Conservation (phyloP, 2,113 vertebrate species). For the Thinocorus orbignyianus region DNA sequence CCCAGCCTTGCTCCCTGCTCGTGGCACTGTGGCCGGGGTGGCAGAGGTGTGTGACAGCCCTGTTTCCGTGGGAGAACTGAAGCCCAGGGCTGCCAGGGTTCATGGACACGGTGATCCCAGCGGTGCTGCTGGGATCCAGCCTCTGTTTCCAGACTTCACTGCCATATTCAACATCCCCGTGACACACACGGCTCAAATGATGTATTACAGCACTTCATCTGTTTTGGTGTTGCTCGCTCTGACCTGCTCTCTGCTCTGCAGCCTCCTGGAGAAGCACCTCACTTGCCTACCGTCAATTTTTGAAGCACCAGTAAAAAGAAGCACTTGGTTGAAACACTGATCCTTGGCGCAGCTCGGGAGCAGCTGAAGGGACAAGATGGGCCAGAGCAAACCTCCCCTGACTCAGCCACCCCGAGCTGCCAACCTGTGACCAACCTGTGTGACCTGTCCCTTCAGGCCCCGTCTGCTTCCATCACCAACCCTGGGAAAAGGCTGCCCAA, state of each 20-base stretch:
- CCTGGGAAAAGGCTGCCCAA: not conserved
- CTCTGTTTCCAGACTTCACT: not conserved
- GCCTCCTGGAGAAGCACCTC: not conserved
- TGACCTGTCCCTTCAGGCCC: not conserved
- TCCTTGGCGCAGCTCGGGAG: not conserved
- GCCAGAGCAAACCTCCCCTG: not conserved
- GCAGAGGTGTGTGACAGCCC: not conserved
- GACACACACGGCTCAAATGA: not conserved
- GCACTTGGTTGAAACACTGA: not conserved
- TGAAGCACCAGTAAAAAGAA: not conserved
- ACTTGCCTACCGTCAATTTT: not conserved
- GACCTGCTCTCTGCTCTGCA: not conserved
- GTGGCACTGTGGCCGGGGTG: not conserved
- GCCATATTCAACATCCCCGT: not conserved
- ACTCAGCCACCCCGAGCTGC: not conserved
- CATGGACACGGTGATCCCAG: not conserved
- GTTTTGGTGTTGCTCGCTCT: not conserved
- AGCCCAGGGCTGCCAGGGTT: not conserved
- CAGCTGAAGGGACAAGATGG: not conserved
- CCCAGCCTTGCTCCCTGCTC: not conserved
- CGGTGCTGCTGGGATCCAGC: not conserved
- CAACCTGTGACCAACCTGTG: no score
- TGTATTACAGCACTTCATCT: not conserved
- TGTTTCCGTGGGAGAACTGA: fast-evolving
- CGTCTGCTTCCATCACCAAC: not conserved